These are phyloP conservation scores for Pangasius macronema DNA, from an alignment of 2,797 vertebrate species.

Conservation along the genomic window DNA sequence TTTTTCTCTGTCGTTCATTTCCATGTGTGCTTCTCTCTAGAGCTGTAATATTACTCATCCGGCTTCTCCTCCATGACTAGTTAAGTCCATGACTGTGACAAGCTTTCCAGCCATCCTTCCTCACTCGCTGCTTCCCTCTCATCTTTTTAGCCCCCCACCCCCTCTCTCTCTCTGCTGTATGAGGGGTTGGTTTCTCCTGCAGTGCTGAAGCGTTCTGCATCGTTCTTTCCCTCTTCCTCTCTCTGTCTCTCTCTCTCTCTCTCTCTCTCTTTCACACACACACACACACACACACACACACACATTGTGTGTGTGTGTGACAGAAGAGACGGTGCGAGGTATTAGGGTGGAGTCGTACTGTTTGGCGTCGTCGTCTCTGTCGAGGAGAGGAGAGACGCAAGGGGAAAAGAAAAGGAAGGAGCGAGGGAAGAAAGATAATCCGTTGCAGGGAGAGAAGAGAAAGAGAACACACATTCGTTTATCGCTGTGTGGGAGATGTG, in stretches of 20 bases:
- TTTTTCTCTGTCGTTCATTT: constrained; percentile 23
- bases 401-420: constrained; percentile 43
- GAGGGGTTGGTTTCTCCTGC: constrained; percentile 51
- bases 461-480: constrained; percentile 43
- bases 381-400: constrained; percentile 46
- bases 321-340: too few species aligned
- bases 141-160: constrained; percentile 16
- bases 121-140: constrained; percentile 19
- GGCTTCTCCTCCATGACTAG: constrained; percentile 36
- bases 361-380: too few species aligned
- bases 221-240: constrained; percentile 16
- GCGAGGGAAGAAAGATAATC: constrained; percentile 39
- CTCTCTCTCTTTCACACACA: not conserved
- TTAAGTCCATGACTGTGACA: constrained; percentile 39
- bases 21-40: not conserved
- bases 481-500: constrained; percentile 41
- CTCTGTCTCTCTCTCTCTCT: not conserved
- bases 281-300: constrained; percentile 9
- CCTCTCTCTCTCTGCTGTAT: constrained; percentile 40
- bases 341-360: too few species aligned
- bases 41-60: constrained; percentile 27
- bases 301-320: too few species aligned
- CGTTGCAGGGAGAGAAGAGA: constrained; percentile 38
- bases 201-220: constrained; percentile 41
- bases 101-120: constrained; percentile 36